Evolutionary conservation across 2,888 invertebrate species (phyloP).

Genomic region (Hermaeophaga mercurialis): DNA sequence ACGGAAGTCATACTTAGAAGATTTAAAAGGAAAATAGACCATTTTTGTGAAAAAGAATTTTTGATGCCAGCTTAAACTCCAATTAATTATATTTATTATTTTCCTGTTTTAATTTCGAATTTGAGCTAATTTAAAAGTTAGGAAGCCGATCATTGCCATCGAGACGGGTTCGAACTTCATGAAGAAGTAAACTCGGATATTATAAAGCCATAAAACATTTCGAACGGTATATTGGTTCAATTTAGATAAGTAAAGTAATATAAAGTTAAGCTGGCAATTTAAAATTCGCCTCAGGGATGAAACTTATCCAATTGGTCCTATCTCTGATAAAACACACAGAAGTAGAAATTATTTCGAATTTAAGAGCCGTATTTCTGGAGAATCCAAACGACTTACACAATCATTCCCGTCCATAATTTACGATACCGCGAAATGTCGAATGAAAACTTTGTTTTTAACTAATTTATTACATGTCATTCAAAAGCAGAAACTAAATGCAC

Average conservation of each 20-base stretch:
- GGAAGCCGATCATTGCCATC: not conserved
- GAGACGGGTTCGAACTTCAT: constrained; percentile 8
- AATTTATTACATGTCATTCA: too few relatives aligned
- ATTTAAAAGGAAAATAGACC: too few relatives aligned
- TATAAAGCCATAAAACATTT: constrained; percentile 54
- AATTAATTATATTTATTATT: too few relatives aligned
- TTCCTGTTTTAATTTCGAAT: too few relatives aligned
- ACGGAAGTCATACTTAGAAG: too few relatives aligned
- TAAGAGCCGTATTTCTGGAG: constrained; percentile 47
- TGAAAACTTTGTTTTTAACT: constrained; percentile 25
- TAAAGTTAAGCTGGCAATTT: constrained; percentile 58
- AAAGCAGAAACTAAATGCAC: too few relatives aligned
- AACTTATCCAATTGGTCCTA: constrained; percentile 58
- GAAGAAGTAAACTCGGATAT: constrained; percentile 49
- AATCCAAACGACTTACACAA: constrained; percentile 43
- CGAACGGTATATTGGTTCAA: constrained; percentile 55
- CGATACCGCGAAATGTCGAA: constrained; percentile 17
- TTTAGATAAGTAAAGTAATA: constrained; percentile 59
- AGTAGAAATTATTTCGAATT: constrained; percentile 54
- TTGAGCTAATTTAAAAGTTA: too few relatives aligned
- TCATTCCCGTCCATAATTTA: constrained; percentile 34
- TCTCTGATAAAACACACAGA: constrained; percentile 57
- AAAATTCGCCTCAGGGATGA: constrained; percentile 57
- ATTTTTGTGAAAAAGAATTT: too few relatives aligned
- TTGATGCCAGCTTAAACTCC: too few relatives aligned